Conservation (phyloP, 2,797 vertebrate genomes). For the Melanotaenia trifasciata region DNA sequence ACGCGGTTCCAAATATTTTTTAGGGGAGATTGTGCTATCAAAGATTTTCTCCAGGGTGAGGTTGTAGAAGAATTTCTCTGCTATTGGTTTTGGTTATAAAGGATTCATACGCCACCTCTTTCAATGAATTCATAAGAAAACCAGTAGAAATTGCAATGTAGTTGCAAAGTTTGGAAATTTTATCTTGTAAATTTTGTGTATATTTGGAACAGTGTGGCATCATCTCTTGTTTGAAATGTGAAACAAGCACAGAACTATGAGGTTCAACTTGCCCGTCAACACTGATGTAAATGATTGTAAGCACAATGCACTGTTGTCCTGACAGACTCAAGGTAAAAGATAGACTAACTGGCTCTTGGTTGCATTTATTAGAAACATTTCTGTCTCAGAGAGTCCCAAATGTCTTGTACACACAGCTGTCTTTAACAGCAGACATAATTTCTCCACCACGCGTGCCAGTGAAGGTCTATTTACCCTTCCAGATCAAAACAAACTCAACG, state of each 20-base stretch:
- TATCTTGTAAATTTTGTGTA: neutral
- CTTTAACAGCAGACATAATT: constrained; percentile 64
- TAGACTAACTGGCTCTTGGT: constrained; percentile 40
- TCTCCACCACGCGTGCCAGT: constrained; percentile 28
- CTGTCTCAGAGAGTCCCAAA: constrained; percentile 52
- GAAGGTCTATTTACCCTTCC: constrained; percentile 67
- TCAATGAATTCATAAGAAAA: neutral
- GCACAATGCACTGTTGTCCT: constrained; percentile 51
- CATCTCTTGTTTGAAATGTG: constrained; percentile 8
- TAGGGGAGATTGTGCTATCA: no score
- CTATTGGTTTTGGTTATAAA: neutral
- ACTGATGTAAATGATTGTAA: constrained; percentile 51
- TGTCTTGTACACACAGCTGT: constrained; percentile 56
- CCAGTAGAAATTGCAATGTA: no score
- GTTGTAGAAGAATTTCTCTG: neutral
- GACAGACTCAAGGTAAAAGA: constrained; percentile 66
- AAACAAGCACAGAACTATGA: constrained; percentile 18
- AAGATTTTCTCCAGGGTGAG: neutral
- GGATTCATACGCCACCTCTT: neutral
- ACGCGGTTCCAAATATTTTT: neutral
- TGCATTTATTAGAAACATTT: constrained; percentile 62
- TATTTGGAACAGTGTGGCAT: neutral
- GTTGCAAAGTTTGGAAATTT: neutral
- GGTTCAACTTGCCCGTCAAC: constrained; percentile 37
- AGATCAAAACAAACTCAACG: constrained; percentile 51